phyloP scores from a whole-genome alignment of 2,797 vertebrate species.

The Smutsia temminckii region DNA sequence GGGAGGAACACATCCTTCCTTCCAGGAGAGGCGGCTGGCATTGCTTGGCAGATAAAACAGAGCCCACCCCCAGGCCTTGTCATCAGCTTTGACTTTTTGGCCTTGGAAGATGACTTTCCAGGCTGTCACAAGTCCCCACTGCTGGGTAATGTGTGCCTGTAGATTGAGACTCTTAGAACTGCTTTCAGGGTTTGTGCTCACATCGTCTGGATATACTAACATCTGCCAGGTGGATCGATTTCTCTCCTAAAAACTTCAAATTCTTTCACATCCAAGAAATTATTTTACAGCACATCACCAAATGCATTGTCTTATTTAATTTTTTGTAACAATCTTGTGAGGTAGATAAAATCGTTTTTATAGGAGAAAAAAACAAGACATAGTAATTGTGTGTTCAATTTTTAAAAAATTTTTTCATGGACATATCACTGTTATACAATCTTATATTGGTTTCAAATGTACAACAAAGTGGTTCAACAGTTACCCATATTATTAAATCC shows the following conservation, averaged over 20 bases:
- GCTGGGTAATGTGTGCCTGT: background rate
- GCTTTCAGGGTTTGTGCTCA: background rate
- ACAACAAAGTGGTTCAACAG: no score
- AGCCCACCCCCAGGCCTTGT: background rate
- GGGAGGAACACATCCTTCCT: background rate
- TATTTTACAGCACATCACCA: background rate
- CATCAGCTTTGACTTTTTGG: background rate
- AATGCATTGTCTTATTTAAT: background rate
- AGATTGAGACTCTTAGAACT: background rate
- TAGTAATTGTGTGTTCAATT: background rate
- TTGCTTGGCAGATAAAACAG: background rate
- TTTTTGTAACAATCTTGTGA: background rate
- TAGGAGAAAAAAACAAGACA: background rate
- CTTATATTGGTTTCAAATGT: no score
- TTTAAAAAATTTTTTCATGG: no score
- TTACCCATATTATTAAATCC: no score
- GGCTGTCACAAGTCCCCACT: background rate
- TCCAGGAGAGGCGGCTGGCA: background rate
- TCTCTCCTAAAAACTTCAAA: conserved; percentile 5
- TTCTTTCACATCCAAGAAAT: conserved; percentile 1
- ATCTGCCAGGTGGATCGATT: background rate
- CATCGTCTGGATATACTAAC: background rate
- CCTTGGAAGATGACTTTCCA: background rate
- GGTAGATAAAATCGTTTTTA: background rate
- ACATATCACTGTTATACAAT: no score